phyloP scores from a whole-genome alignment of 2,113 vertebrate genomes.

The Ariopsis seemanni region DNA sequence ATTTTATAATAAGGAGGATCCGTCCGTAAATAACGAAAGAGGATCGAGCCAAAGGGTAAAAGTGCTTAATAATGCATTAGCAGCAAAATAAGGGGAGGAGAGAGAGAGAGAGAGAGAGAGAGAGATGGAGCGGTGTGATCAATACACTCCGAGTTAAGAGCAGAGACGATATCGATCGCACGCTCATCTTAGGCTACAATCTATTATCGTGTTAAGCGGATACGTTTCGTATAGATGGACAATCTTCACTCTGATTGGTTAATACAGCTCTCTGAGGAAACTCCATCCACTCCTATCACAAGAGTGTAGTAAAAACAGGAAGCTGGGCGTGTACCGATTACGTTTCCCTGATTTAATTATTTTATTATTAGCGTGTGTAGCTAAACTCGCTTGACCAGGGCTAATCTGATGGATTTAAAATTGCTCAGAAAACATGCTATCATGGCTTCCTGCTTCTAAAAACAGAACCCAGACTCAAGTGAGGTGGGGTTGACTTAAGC shows the following conservation, averaged over 20 bases:
- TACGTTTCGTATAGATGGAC: background rate
- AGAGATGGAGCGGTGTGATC: background rate
- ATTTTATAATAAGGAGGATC: background rate
- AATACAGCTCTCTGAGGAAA: constrained; percentile 23
- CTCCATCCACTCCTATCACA: background rate
- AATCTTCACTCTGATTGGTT: constrained; percentile 20
- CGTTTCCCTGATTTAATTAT: background rate
- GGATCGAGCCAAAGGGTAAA: constrained; percentile 32
- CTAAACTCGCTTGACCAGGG: background rate
- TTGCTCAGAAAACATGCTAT: no score
- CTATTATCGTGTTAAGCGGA: constrained; percentile 22
- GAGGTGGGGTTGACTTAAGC: background rate
- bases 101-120: background rate
- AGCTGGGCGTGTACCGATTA: background rate
- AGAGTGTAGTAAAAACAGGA: background rate
- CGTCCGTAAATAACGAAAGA: constrained; percentile 23
- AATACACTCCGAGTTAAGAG: constrained; percentile 5
- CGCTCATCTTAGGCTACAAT: constrained; percentile 22
- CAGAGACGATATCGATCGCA: constrained; percentile 13
- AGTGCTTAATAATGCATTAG: constrained; percentile 49
- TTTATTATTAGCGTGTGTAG: background rate
- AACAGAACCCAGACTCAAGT: background rate
- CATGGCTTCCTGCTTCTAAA: background rate
- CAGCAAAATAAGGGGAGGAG: constrained; percentile 31
- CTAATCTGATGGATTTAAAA: background rate